Evolutionary conservation across 2,888 invertebrate species (phyloP).

Genomic region (Tanaodytes sp.): DNA sequence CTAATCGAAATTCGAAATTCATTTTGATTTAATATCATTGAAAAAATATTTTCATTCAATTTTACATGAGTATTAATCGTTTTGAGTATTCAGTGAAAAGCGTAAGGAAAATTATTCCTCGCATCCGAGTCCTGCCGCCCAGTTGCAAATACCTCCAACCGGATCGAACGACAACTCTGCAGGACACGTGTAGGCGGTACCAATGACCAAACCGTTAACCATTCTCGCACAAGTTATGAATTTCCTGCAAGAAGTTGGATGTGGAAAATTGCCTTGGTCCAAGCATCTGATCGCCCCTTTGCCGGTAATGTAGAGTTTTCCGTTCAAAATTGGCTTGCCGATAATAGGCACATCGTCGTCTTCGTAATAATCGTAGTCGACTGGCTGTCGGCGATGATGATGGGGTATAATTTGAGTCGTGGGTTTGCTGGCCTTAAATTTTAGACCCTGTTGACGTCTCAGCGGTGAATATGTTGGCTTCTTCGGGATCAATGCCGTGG

Average conservation of each 20-base stretch:
- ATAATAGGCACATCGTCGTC: constrained; percentile 77
- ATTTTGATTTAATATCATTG: too few species aligned
- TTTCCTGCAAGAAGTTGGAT: constrained; percentile 91
- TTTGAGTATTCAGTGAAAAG: neutral
- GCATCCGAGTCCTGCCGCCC: constrained; percentile 87
- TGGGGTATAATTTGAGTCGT: constrained; percentile 39
- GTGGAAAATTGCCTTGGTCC: constrained; percentile 92
- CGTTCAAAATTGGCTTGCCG: constrained; percentile 74
- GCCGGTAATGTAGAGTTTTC: constrained; percentile 77
- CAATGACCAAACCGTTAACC: constrained; percentile 84
- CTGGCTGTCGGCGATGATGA: constrained; percentile 65
- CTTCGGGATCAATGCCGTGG: constrained; percentile 59
- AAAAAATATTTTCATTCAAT: neutral
- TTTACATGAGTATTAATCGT: constrained; percentile 1
- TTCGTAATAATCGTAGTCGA: constrained; percentile 82
- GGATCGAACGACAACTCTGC: constrained; percentile 90
- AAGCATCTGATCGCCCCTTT: constrained; percentile 84
- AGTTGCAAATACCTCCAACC: constrained; percentile 92
- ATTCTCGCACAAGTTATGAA: constrained; percentile 92
- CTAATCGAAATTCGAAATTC: too few species aligned
- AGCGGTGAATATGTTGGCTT: constrained; percentile 51
- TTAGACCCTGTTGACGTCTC: constrained; percentile 58
- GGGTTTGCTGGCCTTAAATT: constrained; percentile 43
- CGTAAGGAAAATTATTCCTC: constrained; percentile 73
- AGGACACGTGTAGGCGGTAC: constrained; percentile 93